phyloP scores from a whole-genome alignment of 2,113 vertebrate species.

The Megalops atlanticus region DNA sequence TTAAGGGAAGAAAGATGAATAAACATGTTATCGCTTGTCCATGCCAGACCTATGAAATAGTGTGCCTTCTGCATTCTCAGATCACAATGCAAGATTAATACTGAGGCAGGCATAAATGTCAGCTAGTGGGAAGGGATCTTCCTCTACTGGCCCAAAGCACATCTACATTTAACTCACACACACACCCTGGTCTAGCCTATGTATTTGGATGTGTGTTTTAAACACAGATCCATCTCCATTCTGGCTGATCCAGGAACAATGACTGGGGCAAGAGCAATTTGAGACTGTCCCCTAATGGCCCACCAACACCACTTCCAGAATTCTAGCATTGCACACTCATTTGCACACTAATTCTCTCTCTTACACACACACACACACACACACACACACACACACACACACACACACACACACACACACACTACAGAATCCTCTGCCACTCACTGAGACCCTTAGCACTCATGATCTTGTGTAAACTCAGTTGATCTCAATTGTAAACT shows the following conservation, averaged over 20 bases:
- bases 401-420: background rate
- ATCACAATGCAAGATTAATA: background rate
- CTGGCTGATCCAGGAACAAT: background rate
- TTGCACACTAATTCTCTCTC: too few species aligned
- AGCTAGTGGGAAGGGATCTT: background rate
- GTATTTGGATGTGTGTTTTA: background rate
- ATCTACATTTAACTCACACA: too few species aligned
- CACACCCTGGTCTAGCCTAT: background rate
- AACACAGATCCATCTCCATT: background rate
- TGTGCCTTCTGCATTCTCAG: background rate
- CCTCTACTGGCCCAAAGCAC: background rate
- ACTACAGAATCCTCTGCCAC: background rate
- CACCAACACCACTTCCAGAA: too few species aligned
- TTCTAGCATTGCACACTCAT: background rate
- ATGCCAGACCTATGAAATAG: slow-evolving; percentile 1
- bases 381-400: too few species aligned
- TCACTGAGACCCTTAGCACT: background rate
- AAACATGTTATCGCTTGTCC: slow-evolving; percentile 17
- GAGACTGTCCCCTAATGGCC: too few species aligned
- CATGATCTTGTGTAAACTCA: background rate
- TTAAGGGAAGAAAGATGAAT: slow-evolving; percentile 22
- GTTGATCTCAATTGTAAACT: too few species aligned
- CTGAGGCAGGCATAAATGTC: background rate
- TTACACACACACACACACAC: background rate
- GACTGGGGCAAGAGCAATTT: background rate